These are phyloP conservation scores for Mechanitis mazaeus DNA, from an alignment of 2,888 invertebrate genomes.

Conservation along the genomic window DNA sequence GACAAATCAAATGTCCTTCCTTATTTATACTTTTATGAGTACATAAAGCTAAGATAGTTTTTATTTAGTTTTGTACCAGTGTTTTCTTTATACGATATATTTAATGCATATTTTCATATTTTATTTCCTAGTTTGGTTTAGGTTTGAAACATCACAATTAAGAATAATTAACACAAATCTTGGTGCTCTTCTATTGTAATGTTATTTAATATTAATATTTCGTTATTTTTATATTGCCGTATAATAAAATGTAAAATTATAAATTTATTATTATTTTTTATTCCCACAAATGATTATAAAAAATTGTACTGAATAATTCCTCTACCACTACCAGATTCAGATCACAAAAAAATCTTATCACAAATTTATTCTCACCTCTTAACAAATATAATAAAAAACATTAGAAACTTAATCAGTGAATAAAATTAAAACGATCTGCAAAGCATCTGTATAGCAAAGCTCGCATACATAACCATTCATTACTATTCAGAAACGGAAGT, in stretches of 20 bases:
- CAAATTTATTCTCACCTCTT: no score
- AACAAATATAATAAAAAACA: no score
- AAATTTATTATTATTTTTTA: conserved; percentile 6
- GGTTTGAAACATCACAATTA: background rate
- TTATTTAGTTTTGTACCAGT: background rate
- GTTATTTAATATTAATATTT: conserved; percentile 12
- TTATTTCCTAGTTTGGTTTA: background rate
- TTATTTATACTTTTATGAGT: conserved; percentile 1
- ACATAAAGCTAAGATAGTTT: background rate
- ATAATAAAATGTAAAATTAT: conserved; percentile 20
- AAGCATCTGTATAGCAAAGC: no score
- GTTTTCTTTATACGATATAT: no score
- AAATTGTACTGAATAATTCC: no score
- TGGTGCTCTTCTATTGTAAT: conserved; percentile 4
- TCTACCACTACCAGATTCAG: no score
- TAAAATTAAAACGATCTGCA: no score
- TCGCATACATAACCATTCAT: no score
- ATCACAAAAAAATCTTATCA: no score
- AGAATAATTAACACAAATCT: background rate
- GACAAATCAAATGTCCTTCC: background rate
- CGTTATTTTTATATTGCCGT: conserved; percentile 24
- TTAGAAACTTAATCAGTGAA: no score
- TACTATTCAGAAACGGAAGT: no score
- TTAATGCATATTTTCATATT: background rate
- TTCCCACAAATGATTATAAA: no score